Conservation (phyloP, 2,113 vertebrate genomes). For the Aythya baeri region DNA sequence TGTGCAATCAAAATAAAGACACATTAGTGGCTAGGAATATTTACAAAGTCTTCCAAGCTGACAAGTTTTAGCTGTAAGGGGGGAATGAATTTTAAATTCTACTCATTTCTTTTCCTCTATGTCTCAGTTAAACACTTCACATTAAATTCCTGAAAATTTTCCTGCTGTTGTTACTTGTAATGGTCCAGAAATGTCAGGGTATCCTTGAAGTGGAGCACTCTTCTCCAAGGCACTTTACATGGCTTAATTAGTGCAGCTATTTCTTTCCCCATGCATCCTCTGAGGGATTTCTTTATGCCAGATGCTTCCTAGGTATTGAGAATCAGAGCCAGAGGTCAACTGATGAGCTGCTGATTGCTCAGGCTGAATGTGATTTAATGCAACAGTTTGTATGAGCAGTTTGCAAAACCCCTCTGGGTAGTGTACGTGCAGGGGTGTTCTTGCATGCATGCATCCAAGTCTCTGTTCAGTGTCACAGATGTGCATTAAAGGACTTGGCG, state of each 20-base stretch:
- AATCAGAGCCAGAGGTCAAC: constrained; percentile 30
- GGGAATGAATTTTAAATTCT: neutral
- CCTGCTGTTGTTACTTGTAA: neutral
- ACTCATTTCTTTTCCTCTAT: neutral
- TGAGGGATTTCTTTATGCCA: neutral
- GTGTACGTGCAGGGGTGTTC: neutral
- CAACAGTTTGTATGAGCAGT: neutral
- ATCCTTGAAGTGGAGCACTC: constrained; percentile 21
- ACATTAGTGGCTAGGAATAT: neutral
- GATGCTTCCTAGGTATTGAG: constrained; percentile 30
- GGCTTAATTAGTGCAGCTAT: constrained; percentile 17
- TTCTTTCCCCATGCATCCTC: constrained; percentile 17
- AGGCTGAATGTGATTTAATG: constrained; percentile 23
- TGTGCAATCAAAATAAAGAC: constrained; percentile 7
- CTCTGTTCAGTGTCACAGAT: fast-evolving
- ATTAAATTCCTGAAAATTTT: constrained; percentile 14
- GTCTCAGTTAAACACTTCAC: neutral
- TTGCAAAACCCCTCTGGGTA: neutral
- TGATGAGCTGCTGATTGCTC: neutral
- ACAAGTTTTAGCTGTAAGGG: neutral
- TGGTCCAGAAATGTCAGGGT: constrained; percentile 6
- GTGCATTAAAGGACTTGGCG: neutral
- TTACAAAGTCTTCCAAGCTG: neutral
- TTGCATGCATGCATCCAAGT: neutral
- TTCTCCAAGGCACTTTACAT: neutral